phyloP scores from a whole-genome alignment of 2,888 invertebrate species.

The Tanaodytes sp. region DNA sequence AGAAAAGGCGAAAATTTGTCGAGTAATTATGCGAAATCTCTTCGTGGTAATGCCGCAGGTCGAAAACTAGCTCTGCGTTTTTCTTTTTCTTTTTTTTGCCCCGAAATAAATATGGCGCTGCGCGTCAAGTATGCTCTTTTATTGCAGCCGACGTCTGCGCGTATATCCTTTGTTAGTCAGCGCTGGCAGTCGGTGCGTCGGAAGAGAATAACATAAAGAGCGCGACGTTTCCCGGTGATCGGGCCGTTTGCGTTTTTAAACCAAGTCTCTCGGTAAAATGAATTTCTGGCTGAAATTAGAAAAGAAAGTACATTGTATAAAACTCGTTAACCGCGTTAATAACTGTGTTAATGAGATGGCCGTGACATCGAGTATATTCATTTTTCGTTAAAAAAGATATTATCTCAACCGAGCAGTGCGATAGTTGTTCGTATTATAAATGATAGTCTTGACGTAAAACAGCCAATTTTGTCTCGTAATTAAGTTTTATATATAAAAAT shows the following conservation, averaged over 20 bases:
- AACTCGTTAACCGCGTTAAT: conserved; percentile 43
- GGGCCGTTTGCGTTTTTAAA: conserved; percentile 8
- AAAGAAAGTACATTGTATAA: conserved; percentile 40
- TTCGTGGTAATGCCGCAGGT: conserved; percentile 28
- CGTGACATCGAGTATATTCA: conserved; percentile 29
- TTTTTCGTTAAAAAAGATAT: conserved; percentile 46
- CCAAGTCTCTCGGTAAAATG: conserved; percentile 1
- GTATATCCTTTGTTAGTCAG: conserved; percentile 18
- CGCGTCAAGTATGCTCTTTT: conserved; percentile 23
- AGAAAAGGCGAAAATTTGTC: conserved; percentile 29
- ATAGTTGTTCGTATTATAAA: conserved; percentile 41
- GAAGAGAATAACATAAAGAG: conserved; percentile 5
- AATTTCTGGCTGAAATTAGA: conserved; percentile 26
- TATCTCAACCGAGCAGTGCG: conserved; percentile 29
- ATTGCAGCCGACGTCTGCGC: neutral
- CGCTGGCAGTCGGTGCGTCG: neutral
- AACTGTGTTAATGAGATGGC: conserved; percentile 40
- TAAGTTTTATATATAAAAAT: conserved; percentile 38
- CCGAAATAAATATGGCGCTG: conserved; percentile 30
- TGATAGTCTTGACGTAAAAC: conserved; percentile 37
- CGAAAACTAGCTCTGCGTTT: conserved; percentile 29
- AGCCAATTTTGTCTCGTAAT: conserved; percentile 35
- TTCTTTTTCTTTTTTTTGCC: conserved; percentile 22
- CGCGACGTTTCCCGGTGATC: conserved; percentile 5
- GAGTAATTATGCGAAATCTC: conserved; percentile 48